phyloP scores from a whole-genome alignment of 2,888 invertebrate species.

The Panzeria rudis region DNA sequence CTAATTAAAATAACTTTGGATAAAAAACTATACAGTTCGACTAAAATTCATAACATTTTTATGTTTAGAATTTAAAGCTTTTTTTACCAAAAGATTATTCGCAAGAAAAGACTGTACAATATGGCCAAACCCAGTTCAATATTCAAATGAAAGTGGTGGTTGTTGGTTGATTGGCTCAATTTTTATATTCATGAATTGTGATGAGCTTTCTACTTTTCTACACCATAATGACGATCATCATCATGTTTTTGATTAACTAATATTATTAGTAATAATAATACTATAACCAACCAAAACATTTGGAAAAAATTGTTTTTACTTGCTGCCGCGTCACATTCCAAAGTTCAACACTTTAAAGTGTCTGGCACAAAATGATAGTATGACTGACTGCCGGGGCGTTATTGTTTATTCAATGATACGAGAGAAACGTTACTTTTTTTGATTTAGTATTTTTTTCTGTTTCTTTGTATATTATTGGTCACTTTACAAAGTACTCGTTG shows the following conservation, averaged over 20 bases:
- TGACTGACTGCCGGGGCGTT: constrained; percentile 17
- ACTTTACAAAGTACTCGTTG: not conserved
- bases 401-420: constrained; percentile 20
- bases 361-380: constrained; percentile 18
- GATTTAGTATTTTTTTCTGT: not conserved
- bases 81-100: too few species aligned
- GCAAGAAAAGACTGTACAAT: too few species aligned
- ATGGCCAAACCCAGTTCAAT: too few species aligned
- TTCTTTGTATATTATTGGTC: constrained; percentile 6
- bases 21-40: too few species aligned
- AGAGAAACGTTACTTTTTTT: not conserved
- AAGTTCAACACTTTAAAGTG: constrained; percentile 59
- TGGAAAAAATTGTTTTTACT: constrained; percentile 9
- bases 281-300: constrained; percentile 7
- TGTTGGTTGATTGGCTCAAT: not conserved
- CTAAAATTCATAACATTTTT: too few species aligned
- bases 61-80: too few species aligned
- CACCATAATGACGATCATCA: not conserved
- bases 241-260: constrained; percentile 7
- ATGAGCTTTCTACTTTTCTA: not conserved
- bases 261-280: constrained; percentile 24
- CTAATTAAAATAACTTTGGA: too few species aligned
- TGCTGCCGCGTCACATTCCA: constrained; percentile 59
- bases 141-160: too few species aligned
- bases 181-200: not conserved